Base-by-base conservation (phyloP, 2,797 vertebrate species). In the Morelia viridis region DNA sequence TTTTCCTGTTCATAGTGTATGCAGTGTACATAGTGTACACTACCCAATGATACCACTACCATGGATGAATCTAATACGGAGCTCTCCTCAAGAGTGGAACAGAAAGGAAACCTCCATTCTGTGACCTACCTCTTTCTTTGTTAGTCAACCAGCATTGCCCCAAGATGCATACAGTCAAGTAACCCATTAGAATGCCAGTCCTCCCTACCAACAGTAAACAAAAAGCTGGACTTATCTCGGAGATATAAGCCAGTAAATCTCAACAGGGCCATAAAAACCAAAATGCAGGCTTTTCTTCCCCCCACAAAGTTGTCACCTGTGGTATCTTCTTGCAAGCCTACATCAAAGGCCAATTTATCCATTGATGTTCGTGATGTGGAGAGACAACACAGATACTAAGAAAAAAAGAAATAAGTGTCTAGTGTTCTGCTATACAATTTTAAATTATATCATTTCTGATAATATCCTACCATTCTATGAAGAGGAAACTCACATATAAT, bases 311-410 rank as follows among this genome's bases (percentile, higher is more conserved):
- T 13, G 62, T 85, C 91, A 99, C 99, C 99, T 98, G 98, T 99
- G 4, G 98, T 99, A 91, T 99, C 98, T 94, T 99, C 98, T 95
- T 99, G 99, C 94, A 99, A 97, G 89, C 99, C 99, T 35, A 99
- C 99, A 89, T 99, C 99, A 96, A 99, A 99, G 46, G 99, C 99
- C 95, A 99, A 96, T 95, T 99, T 99, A 96, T 99, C 99, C 87
- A 98, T 99, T 91, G 99, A 99, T 0, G 99, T 99, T 88, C 98
- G 98, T 85, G 99, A 99, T 19, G 99, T 99, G 94, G 98, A 99
- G 83, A 99, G 97, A 95, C 99, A 99, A 97, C 98, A 99, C 1
- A 99, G 96, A 95, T 99, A 99, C 99, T 99, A 94, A 58, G 91
- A 94, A 95, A 91, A 61, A 94, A 1, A 22, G 8, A 58, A 80